Base-by-base conservation (phyloP, 2,797 vertebrate genomes). In the Dallia pectoralis region DNA sequence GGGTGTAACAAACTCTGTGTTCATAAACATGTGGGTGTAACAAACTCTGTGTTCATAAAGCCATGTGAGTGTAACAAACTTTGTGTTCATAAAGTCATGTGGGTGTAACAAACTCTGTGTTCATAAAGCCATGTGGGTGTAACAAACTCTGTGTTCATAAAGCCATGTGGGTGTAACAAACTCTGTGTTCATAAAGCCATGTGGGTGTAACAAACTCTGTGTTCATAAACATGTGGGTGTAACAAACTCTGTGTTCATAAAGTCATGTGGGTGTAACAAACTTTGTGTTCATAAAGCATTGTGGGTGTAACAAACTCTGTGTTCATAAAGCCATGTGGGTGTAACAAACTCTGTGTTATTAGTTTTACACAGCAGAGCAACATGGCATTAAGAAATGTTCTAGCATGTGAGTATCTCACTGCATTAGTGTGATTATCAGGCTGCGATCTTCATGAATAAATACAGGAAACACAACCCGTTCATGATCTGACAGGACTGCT, bases 291-390 rank as follows among this genome's bases (percentile, higher is more conserved):
- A 40, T 33, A 48, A 5, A 53, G 25, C 18, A 0, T 1, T 30
- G 27, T 33, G 25, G 19, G 49, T 29, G 19, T 40, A 40, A 22
- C 61, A 22, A 44, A 44, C 36, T 40, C 36, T 40, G 9, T 40
- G 5, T 40, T 9, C 36, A 40, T 33, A 48, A 5, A 53, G 25
- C 18, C 1, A 4, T 30, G 27, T 33, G 25, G 19, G 49, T 29
- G 19, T 40, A 40, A 22, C 61, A 22, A 44, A 44, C 64, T 33
- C 32, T 22, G 7, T n/a, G 64, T 19, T 66, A 6, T 40, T 66
- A 56, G 25, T 69, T 53, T n/a, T 69, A 69, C 16, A 30, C 49
- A 69, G 64, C 51, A 32, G 49, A n/a, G 19, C 36, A 67, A n/a
- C 36, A 36, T 47, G 27, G 25, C 15, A 15, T 19, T 47, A 18